phyloP scores from a whole-genome alignment of 2,888 invertebrate genomes.

The Atherix ibis region DNA sequence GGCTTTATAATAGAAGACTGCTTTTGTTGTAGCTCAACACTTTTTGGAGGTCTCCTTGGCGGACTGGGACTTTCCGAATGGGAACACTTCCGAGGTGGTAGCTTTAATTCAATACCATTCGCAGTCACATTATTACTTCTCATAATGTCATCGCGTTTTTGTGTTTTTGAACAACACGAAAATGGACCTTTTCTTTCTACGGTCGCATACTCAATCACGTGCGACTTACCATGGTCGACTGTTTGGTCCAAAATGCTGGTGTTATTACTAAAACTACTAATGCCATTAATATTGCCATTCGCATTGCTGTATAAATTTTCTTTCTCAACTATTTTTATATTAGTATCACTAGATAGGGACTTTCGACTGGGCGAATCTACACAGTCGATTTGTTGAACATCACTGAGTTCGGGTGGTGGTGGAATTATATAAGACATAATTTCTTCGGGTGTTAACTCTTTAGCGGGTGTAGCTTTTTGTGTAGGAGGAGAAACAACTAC shows the following conservation, averaged over 20 bases:
- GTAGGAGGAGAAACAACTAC: conserved; percentile 65
- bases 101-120: conserved; percentile 34
- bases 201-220: conserved; percentile 55
- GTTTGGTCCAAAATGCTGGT: conserved; percentile 8
- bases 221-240: conserved; percentile 16
- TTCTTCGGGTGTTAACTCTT: conserved; percentile 66
- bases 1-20: conserved; percentile 18
- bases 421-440: conserved; percentile 75
- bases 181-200: conserved; percentile 57
- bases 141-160: conserved; percentile 34
- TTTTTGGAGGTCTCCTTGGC: conserved; percentile 54
- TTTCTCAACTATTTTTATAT: conserved; percentile 28
- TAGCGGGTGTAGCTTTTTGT: conserved; percentile 54
- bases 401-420: conserved; percentile 49
- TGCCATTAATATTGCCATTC: conserved; percentile 11
- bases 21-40: conserved; percentile 29
- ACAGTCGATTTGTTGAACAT: too few relatives aligned
- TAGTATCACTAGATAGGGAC: conserved; percentile 10
- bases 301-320: conserved; percentile 39
- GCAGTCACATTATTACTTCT: conserved; percentile 23
- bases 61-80: conserved; percentile 40
- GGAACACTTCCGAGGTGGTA: conserved; percentile 45
- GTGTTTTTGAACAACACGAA: conserved; percentile 50
- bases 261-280: conserved; percentile 4
- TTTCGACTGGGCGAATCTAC: too few relatives aligned